Percentiles rank a stretch among this genome's conserved stretches.
Conservation (phyloP, 2,797 vertebrate genomes). For the Lycodopsis pacificus region DNA sequence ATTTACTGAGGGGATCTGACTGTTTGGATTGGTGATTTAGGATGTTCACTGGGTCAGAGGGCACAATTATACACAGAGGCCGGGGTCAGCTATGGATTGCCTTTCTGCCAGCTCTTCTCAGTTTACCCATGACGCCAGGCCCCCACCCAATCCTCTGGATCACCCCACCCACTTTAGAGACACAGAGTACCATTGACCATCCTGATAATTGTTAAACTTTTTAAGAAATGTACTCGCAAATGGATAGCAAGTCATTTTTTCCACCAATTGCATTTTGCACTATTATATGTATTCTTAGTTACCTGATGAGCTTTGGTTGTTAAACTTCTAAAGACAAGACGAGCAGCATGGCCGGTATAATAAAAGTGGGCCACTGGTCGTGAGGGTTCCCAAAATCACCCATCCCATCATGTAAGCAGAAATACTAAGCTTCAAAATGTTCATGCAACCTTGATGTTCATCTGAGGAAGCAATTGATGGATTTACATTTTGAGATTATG, state of each 20-base stretch:
- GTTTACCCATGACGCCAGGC: conserved; percentile 68
- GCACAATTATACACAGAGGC: conserved; percentile 78
- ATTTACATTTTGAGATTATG: conserved; percentile 12
- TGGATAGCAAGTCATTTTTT: background rate
- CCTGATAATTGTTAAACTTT: conserved; percentile 14
- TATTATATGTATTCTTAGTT: background rate
- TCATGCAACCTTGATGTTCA: conserved; percentile 3
- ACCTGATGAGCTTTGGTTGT: background rate
- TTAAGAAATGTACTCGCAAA: background rate
- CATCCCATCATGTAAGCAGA: background rate
- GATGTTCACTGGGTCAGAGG: conserved; percentile 78
- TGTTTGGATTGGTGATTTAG: conserved; percentile 83
- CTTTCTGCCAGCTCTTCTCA: conserved; percentile 73
- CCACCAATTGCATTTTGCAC: background rate
- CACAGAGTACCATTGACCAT: conserved; percentile 10
- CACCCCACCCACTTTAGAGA: conserved; percentile 29
- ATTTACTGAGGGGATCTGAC: conserved; percentile 66
- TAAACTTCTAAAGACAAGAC: background rate
- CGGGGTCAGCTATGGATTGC: conserved; percentile 75
- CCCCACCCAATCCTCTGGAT: conserved; percentile 35
- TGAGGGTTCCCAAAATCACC: background rate
- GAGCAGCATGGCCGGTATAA: background rate
- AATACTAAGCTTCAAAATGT: conserved; percentile 1
- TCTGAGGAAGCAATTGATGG: background rate
- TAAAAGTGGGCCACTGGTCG: background rate